These are phyloP conservation scores for Cyphomyrus plagiostoma DNA, from an alignment of 2,113 vertebrate species.

Conservation along the genomic window DNA sequence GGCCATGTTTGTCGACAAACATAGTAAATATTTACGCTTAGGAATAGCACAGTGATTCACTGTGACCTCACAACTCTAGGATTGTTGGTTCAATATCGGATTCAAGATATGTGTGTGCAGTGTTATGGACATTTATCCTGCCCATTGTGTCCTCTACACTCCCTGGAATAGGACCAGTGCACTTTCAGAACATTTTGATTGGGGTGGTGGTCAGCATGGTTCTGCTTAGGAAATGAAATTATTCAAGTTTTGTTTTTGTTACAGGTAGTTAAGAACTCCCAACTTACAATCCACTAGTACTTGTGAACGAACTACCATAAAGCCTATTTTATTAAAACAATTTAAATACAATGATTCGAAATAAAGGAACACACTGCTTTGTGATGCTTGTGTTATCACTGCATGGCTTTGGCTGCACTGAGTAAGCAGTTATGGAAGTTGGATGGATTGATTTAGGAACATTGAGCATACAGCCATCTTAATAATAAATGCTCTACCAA, in stretches of 20 bases:
- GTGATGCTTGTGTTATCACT: background rate
- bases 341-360: no score
- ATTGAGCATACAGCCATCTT: background rate
- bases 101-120: no score
- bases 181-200: background rate
- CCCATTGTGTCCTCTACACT: background rate
- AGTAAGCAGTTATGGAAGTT: background rate
- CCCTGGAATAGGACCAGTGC: background rate
- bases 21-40: background rate
- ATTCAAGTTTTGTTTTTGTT: background rate
- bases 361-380: background rate
- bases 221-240: background rate
- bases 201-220: background rate
- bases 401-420: background rate
- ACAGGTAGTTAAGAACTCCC: background rate
- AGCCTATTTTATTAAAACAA: background rate
- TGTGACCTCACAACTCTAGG: background rate
- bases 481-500: background rate
- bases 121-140: background rate
- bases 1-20: background rate
- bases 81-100: background rate
- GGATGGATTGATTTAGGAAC: background rate
- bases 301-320: background rate
- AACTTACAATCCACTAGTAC: background rate
- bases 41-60: background rate